A percentile compares a stretch with the other conserved stretches of the same genome.
Evolutionary conservation across 1,140 invertebrate species (phyloP).

Genomic region (Bicyclus anynana): DNA sequence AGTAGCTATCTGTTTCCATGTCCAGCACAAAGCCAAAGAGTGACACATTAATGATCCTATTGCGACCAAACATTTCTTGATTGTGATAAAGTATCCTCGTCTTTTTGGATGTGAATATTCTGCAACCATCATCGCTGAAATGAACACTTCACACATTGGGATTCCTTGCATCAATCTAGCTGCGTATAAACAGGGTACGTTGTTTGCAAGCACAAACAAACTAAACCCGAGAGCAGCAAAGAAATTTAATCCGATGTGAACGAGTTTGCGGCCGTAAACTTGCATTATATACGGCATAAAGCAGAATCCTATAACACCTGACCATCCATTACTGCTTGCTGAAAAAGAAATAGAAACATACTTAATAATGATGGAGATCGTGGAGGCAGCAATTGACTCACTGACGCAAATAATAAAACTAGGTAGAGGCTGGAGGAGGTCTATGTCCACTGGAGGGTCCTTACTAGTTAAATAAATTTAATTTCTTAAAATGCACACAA

Average conservation of each 20-base stretch:
- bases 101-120: conserved; percentile 30
- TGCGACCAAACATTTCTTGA: conserved; percentile 30
- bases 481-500: too few relatives aligned
- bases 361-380: too few relatives aligned
- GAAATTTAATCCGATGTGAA: background rate
- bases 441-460: too few relatives aligned
- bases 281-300: background rate
- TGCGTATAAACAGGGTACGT: background rate
- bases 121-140: conserved; percentile 10
- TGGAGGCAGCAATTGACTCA: too few relatives aligned
- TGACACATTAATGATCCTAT: conserved; percentile 35
- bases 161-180: background rate
- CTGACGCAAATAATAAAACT: too few relatives aligned
- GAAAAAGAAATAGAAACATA: background rate
- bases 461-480: too few relatives aligned
- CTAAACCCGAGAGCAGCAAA: background rate
- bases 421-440: too few relatives aligned
- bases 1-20: conserved; percentile 37
- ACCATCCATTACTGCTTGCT: background rate
- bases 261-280: background rate
- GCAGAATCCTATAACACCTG: background rate
- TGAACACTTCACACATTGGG: background rate
- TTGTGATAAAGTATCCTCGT: conserved; percentile 37
- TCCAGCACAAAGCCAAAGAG: conserved; percentile 21
- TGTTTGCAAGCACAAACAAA: background rate